Evolutionary conservation across 2,888 invertebrate genomes (phyloP).

Genomic region (Labia minor): DNA sequence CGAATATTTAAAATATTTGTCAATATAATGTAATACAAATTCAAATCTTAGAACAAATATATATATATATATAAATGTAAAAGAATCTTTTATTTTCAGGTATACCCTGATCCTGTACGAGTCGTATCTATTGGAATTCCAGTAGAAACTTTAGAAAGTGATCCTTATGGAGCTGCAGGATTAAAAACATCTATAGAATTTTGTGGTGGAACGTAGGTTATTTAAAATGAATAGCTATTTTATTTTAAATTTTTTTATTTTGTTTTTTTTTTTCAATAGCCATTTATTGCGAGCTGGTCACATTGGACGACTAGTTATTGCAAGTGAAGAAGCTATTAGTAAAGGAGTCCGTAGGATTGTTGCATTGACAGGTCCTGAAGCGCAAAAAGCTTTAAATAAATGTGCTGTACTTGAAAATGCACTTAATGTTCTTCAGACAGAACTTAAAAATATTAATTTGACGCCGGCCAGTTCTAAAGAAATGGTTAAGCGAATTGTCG

Average conservation of each 20-base stretch:
- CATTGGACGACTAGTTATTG: constrained; percentile 89
- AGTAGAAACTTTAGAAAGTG: constrained; percentile 74
- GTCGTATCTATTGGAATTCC: constrained; percentile 90
- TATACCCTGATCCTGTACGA: constrained; percentile 88
- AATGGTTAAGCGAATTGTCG: constrained; percentile 61
- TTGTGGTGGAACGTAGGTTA: constrained; percentile 86
- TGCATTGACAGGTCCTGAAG: constrained; percentile 92
- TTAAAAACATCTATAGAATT: constrained; percentile 91
- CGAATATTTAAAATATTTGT: too few species aligned
- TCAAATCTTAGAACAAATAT: too few species aligned
- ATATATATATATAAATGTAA: too few species aligned
- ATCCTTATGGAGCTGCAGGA: constrained; percentile 72
- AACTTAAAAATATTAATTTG: constrained; percentile 22
- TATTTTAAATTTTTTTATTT: not conserved
- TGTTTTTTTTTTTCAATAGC: constrained; percentile 32
- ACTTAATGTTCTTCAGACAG: constrained; percentile 47
- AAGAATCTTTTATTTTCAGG: not conserved
- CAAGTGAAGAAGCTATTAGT: constrained; percentile 96
- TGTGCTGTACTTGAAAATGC: constrained; percentile 65
- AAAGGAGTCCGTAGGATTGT: constrained; percentile 96
- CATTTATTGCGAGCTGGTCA: constrained; percentile 86
- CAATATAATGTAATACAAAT: too few species aligned
- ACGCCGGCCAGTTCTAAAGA: constrained; percentile 34
- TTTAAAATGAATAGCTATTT: constrained; percentile 16
- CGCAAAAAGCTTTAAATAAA: constrained; percentile 68